Percentiles rank a stretch among this genome's conserved stretches.
phyloP scores from a whole-genome alignment of 2,888 invertebrate species.

The Machimus atricapillus region DNA sequence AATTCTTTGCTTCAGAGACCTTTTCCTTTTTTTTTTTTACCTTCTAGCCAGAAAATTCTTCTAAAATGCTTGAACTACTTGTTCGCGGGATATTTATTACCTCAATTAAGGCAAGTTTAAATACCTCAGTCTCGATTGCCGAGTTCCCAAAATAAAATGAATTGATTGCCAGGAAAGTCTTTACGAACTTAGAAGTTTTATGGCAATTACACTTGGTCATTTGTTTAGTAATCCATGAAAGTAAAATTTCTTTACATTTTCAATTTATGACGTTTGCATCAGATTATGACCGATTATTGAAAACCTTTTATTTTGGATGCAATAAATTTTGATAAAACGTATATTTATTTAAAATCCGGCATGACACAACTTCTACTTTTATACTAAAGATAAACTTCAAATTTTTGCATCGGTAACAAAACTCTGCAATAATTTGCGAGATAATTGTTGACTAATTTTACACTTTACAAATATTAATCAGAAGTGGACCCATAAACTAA shows the following conservation, averaged over 20 bases:
- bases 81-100: not conserved
- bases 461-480: no score
- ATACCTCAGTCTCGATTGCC: not conserved
- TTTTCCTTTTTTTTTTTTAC: not conserved
- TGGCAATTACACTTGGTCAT: not conserved
- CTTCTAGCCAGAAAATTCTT: not conserved
- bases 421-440: no score
- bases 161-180: not conserved
- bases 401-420: no score
- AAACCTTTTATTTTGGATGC: no score
- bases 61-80: not conserved
- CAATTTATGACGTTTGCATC: no score
- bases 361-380: no score
- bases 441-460: no score
- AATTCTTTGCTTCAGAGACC: not conserved
- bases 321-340: no score
- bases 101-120: not conserved
- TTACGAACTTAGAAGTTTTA: not conserved
- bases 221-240: not conserved
- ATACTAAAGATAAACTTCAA: no score
- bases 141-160: not conserved
- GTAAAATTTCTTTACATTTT: not conserved
- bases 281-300: no score
- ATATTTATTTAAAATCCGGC: no score
- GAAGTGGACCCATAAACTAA: no score